phyloP scores from a whole-genome alignment of 1,140 invertebrate species.

The Ruditapes philippinarum region DNA sequence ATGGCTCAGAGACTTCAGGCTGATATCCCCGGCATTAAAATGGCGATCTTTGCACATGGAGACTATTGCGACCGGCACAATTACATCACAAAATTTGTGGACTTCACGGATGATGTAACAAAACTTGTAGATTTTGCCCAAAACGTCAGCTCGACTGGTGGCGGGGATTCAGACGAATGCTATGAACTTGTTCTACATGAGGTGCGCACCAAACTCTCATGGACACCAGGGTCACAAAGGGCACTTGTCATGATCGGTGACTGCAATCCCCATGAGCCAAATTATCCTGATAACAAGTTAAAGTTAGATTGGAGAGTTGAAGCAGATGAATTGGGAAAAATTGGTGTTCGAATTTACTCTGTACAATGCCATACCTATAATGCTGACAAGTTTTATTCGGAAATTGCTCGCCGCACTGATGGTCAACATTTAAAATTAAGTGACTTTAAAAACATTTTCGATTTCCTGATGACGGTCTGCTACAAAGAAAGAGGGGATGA shows the following conservation, averaged over 20 bases:
- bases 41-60: slow-evolving; percentile 76
- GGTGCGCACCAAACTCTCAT: slow-evolving; percentile 74
- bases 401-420: slow-evolving; percentile 54
- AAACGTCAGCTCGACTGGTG: slow-evolving; percentile 65
- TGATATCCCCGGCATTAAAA: slow-evolving; percentile 73
- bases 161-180: slow-evolving; percentile 76
- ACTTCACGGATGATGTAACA: slow-evolving; percentile 70
- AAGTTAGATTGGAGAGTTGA: slow-evolving; percentile 77
- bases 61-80: slow-evolving; percentile 76
- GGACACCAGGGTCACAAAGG: slow-evolving; percentile 78
- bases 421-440: slow-evolving; percentile 64
- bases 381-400: slow-evolving; percentile 45
- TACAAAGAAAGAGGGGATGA: slow-evolving; percentile 69
- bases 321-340: slow-evolving; percentile 61
- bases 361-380: slow-evolving; percentile 20
- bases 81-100: slow-evolving; percentile 78
- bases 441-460: slow-evolving; percentile 69
- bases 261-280: slow-evolving; percentile 75
- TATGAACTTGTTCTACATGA: slow-evolving; percentile 81
- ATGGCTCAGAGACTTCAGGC: slow-evolving; percentile 75
- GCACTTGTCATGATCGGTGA: slow-evolving; percentile 81
- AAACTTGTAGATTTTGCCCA: slow-evolving; percentile 75
- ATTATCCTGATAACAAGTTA: slow-evolving; percentile 70
- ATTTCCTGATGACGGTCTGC: slow-evolving; percentile 73
- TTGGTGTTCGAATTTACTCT: slow-evolving; percentile 62